phyloP scores from a whole-genome alignment of 2,888 invertebrate genomes.

The Cheilosia scutellata region DNA sequence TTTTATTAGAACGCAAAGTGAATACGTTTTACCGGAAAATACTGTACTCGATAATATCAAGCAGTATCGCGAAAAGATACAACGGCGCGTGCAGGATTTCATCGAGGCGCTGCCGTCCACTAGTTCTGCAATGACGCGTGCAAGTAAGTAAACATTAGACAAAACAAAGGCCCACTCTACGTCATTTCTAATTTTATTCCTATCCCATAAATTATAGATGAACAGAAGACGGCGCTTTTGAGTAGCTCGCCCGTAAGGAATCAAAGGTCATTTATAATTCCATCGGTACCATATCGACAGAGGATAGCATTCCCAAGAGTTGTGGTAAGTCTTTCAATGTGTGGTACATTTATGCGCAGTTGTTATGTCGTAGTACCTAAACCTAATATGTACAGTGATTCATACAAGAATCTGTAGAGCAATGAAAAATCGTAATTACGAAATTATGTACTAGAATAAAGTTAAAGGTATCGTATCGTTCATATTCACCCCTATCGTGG shows the following conservation, averaged over 20 bases:
- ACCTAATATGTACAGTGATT: constrained; percentile 29
- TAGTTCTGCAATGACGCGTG: constrained; percentile 51
- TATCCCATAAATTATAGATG: constrained; percentile 46
- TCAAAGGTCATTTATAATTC: constrained; percentile 56
- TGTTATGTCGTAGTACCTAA: constrained; percentile 5
- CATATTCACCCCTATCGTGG: no score
- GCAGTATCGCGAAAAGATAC: constrained; percentile 81
- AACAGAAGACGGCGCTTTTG: constrained; percentile 23
- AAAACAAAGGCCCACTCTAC: constrained; percentile 13
- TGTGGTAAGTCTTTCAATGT: constrained; percentile 82
- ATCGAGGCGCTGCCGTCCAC: constrained; percentile 55
- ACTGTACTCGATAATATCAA: constrained; percentile 81
- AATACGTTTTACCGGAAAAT: constrained; percentile 79
- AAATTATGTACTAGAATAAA: not conserved
- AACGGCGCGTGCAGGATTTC: constrained; percentile 58
- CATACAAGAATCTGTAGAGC: not conserved
- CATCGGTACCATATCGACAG: constrained; percentile 80
- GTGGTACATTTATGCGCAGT: constrained; percentile 35
- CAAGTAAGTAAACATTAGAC: constrained; percentile 49
- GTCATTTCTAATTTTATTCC: constrained; percentile 39
- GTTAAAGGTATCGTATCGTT: not conserved
- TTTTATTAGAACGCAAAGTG: constrained; percentile 78
- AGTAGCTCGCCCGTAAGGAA: constrained; percentile 26
- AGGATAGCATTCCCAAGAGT: constrained; percentile 84
- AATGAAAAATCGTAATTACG: not conserved